phyloP scores from a whole-genome alignment of 2,888 invertebrate genomes.

The Selenia dentaria region DNA sequence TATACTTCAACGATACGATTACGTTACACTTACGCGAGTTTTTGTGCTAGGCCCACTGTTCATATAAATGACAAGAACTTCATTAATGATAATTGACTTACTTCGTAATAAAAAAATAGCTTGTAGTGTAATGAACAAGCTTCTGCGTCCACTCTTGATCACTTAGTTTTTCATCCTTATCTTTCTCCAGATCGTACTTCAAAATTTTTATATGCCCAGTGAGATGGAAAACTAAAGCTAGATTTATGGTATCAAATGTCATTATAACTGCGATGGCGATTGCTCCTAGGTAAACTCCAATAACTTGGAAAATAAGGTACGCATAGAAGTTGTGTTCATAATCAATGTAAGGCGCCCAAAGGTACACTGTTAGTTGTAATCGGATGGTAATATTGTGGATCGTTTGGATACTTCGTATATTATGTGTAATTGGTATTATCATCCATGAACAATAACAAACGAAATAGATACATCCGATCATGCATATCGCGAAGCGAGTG shows the following conservation, averaged over 20 bases:
- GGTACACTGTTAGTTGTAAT: conserved; percentile 42
- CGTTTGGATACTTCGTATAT: conserved; percentile 33
- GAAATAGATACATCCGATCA: conserved; percentile 24
- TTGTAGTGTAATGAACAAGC: conserved; percentile 35
- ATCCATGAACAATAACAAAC: conserved; percentile 38
- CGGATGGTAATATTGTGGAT: conserved; percentile 38
- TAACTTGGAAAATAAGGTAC: conserved; percentile 37
- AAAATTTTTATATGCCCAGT: conserved; percentile 47
- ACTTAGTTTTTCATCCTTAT: conserved; percentile 24
- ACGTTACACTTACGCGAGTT: too few species aligned
- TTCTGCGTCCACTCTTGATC: conserved; percentile 32
- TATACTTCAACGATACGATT: too few species aligned
- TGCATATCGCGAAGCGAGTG: conserved; percentile 33
- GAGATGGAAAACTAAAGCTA: conserved; percentile 41
- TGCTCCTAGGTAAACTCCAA: conserved; percentile 31
- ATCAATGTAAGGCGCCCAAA: conserved; percentile 45
- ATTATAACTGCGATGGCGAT: conserved; percentile 20
- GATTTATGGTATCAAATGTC: conserved; percentile 37
- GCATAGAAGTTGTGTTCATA: conserved; percentile 39
- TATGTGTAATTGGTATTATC: conserved; percentile 36
- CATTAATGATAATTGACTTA: conserved; percentile 36
- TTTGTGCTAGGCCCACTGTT: too few species aligned
- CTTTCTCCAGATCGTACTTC: conserved; percentile 36
- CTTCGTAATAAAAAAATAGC: conserved; percentile 45
- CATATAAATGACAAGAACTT: too few species aligned